Evolutionary conservation across 2,888 invertebrate species (phyloP), one percentile per base, ranked within the genome.

Genomic region (Tyria jacobaeae): DNA sequence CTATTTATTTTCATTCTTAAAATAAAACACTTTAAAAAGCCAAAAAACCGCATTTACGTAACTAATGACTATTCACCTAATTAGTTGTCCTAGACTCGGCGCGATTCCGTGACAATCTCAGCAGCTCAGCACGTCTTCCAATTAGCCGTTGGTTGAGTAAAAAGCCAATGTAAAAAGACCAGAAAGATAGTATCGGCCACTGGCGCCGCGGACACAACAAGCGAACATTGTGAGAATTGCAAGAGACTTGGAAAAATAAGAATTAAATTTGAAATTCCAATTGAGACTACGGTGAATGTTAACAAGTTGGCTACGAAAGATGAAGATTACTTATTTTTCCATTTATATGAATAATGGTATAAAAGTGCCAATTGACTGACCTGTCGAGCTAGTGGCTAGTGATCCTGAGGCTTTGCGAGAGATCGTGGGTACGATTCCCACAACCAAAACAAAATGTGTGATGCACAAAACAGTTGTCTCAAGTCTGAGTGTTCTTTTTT

Each of bases 71-170:
- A 63, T 60, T 53, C 67, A 63, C 63, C 73, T 78, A 77, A 79
- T 78, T 78, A 80, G 64, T 59, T 50, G 25, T 58, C 55, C 60
- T 66, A 64, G 50, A 49, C 57, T 54, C 66, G 68, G 73, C 80
- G 73, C 70, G 78, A 79, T 63, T 21, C 66, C 73, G 80, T 76
- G 74, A 78, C 78, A 74, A 75, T 76, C 74, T 68, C 34, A 57
- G 54, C 69, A 60, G 62, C 47, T 51, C 41, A 54, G 59, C 71
- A 63, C 65, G 65, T 57, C 49, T 55, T 51, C 71, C 78, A 77
- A 76, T 77, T 76, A 76, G 76, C 49, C 55, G 39, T 62, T 34
- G 47, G 50, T 54, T 41, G 54, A 37, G 58, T 60, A 58, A 58
- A 62, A 60, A 37, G 53, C 31, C 48, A 57, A 63, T 70, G 52